Conservation (phyloP, 2,113 vertebrate species). For the Sorex fumeus region DNA sequence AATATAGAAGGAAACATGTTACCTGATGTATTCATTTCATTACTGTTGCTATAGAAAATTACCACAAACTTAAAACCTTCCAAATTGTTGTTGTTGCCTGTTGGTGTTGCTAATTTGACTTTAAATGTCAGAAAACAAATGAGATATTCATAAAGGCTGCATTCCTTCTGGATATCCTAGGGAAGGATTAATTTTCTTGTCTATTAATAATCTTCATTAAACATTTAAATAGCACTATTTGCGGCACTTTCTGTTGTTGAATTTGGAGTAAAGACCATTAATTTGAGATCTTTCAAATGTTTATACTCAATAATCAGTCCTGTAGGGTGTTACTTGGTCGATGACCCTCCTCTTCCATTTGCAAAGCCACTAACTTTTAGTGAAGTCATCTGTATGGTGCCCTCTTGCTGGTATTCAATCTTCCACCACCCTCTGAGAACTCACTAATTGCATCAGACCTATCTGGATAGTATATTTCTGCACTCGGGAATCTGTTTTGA, state of each 20-base stretch:
- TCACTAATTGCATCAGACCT: too few relatives aligned
- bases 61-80: background rate
- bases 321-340: background rate
- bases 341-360: conserved; percentile 25
- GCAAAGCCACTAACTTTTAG: background rate
- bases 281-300: too few relatives aligned
- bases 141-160: background rate
- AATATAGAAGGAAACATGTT: background rate
- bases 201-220: too few relatives aligned
- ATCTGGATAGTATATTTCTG: too few relatives aligned
- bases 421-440: background rate
- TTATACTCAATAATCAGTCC: too few relatives aligned
- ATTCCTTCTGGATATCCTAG: conserved; percentile 5
- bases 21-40: background rate
- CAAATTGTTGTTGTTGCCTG: conserved; percentile 2
- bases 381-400: background rate
- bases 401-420: background rate
- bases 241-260: too few relatives aligned
- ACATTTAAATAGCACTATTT: too few relatives aligned
- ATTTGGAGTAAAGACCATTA: too few relatives aligned
- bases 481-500: too few relatives aligned
- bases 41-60: background rate
- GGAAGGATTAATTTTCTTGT: conserved; percentile 20
- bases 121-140: background rate
- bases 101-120: conserved; percentile 20